Base-by-base conservation (phyloP, 2,888 invertebrate genomes). In the Palloptera scutellata region DNA sequence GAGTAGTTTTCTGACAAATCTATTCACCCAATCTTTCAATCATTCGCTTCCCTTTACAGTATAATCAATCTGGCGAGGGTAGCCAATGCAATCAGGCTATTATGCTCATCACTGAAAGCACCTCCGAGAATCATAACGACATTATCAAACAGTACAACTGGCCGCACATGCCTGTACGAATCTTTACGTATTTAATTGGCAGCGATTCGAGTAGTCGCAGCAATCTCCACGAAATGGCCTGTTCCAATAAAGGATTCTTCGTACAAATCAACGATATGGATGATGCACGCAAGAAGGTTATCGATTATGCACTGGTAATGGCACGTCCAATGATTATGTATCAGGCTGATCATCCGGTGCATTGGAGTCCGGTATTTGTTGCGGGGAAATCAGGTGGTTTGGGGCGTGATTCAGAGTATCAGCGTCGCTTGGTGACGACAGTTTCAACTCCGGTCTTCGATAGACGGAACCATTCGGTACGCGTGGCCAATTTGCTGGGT, bases 61-160 rank as follows among this genome's bases (percentile, higher is more conserved):
- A 94, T 78, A 94, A 94, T 80, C 90, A 92, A 74, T 92, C 93
- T 0, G 91, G 92, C 0, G 91, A 91, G 77, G 96, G 96, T 5
- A 93, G 94, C 77, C 94, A 96, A 81, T 99, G 99, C 83, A 99
- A 99, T 87, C 97, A 97, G 86, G 98, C 97, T 1, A 97, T 99
- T 64, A 97, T 99, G 92, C 86, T 99, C 64, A 92, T 99, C 70
- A 97, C 98, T 0, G 95, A 97, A 75, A 97, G 97, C 20, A 94
- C 96, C 12, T 92, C 96, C 1, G 88, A 86, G 53, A 88, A 89
- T 0, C 89, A 90, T 11, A 88, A 88, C 74, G 88, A 90, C 1
- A 89, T 88, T 41, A 93, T 94, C 79, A 88, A 90, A 73, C 86
- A 88, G 63, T 96, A 95, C 87, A 99, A 98, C 86, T 94, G 92